Percentiles rank a stretch among this genome's conserved stretches.
These are phyloP conservation scores for Muscicapa striata DNA, from an alignment of 2,797 vertebrate species.

Conservation along the genomic window DNA sequence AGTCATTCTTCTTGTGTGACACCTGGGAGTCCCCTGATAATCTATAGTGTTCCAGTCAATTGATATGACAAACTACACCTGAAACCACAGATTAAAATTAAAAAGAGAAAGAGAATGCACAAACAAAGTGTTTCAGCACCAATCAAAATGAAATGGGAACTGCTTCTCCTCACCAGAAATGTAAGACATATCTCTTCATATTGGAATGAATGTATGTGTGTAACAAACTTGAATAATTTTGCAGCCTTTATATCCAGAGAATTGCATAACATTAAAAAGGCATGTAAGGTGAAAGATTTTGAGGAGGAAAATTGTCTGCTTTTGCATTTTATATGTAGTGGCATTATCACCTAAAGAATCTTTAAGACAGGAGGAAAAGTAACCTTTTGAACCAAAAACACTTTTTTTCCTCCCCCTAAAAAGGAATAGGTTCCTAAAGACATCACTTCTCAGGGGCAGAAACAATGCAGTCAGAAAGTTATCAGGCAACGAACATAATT, in stretches of 20 bases:
- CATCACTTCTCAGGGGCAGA: not conserved
- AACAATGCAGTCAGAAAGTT: not conserved
- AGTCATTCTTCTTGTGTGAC: constrained; percentile 59
- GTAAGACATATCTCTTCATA: not conserved
- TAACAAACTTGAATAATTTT: constrained; percentile 8
- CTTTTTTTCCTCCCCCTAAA: not conserved
- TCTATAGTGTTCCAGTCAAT: not conserved
- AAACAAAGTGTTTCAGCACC: not conserved
- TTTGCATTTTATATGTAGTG: not conserved
- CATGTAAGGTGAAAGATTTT: not conserved
- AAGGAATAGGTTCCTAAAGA: not conserved
- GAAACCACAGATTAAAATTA: constrained; percentile 2
- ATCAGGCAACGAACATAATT: not conserved
- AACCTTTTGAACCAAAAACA: not conserved
- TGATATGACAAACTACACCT: constrained; percentile 48
- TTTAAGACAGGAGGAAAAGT: not conserved
- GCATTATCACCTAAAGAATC: not conserved
- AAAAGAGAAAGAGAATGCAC: not conserved
- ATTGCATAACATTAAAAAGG: not conserved
- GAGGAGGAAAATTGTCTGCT: not conserved
- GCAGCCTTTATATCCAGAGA: not conserved
- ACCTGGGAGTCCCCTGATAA: constrained; percentile 55
- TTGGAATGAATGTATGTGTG: not conserved
- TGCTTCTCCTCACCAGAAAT: not conserved
- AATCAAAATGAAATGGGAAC: not conserved